These are phyloP conservation scores for Herpetotheres cachinnans DNA, from an alignment of 2,113 vertebrate species.

Conservation along the genomic window DNA sequence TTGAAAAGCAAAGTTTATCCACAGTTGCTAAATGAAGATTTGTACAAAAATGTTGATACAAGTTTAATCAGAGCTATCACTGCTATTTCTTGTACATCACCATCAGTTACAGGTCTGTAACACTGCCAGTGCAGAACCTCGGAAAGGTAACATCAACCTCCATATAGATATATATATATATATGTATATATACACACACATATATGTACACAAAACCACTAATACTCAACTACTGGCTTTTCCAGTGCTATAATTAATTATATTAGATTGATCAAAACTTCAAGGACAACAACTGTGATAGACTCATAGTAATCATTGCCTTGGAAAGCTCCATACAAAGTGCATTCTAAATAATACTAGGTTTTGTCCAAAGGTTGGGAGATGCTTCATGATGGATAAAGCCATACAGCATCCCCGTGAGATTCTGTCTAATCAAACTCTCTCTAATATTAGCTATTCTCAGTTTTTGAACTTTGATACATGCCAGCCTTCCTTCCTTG, in stretches of 20 bases:
- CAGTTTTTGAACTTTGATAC: slow-evolving; percentile 66
- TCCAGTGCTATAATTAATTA: neutral
- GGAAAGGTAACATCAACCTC: neutral
- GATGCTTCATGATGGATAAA: slow-evolving; percentile 52
- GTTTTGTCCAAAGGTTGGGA: neutral
- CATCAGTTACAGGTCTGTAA: neutral
- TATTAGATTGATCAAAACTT: neutral
- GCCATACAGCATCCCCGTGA: neutral
- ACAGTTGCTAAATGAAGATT: neutral
- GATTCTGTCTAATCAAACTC: slow-evolving; percentile 32
- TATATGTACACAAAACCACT: neutral
- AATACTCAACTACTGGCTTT: neutral
- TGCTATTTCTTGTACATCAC: neutral
- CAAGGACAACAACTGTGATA: neutral
- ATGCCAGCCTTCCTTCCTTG: slow-evolving; percentile 56
- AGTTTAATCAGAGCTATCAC: neutral
- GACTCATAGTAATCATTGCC: neutral
- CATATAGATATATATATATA: neutral
- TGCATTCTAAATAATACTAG: neutral
- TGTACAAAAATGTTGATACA: neutral
- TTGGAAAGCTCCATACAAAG: neutral
- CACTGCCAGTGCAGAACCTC: neutral
- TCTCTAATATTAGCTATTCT: slow-evolving; percentile 46
- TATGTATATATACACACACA: no score
- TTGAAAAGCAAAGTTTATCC: neutral